phyloP scores from a whole-genome alignment of 1,140 invertebrate genomes.

The Aphelinus certus region DNA sequence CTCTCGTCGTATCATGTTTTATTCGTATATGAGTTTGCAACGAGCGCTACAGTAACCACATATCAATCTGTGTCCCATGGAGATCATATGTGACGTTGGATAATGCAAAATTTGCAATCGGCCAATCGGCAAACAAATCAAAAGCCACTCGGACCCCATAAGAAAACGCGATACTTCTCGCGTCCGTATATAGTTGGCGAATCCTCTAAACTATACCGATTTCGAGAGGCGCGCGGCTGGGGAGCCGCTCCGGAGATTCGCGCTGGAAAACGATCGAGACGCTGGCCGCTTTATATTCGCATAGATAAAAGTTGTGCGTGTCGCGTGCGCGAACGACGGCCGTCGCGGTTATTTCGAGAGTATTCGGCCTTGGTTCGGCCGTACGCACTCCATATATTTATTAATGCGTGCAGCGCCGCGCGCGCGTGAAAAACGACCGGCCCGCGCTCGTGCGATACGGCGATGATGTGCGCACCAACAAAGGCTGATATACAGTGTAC shows the following conservation, averaged over 20 bases:
- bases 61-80: too few species aligned
- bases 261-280: neutral
- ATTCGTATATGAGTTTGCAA: too few species aligned
- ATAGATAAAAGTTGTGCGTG: conserved; percentile 10
- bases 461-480: neutral
- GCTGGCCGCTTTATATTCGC: neutral
- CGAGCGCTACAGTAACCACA: too few species aligned
- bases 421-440: neutral
- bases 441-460: neutral
- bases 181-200: too few species aligned
- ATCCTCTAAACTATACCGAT: too few species aligned
- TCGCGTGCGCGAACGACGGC: neutral
- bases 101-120: too few species aligned
- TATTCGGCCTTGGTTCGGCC: conserved; percentile 10
- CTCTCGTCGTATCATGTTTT: too few species aligned
- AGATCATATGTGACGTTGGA: too few species aligned
- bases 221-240: too few species aligned
- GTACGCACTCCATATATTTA: neutral
- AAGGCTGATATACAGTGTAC: neutral
- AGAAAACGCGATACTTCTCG: too few species aligned
- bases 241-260: neutral
- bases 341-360: conserved; percentile 1
- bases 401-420: conserved; percentile 1
- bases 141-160: too few species aligned
- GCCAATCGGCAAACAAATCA: too few species aligned